Percentiles rank a stretch among this genome's conserved stretches.
These are phyloP conservation scores for Trochalopteron elliotii DNA, from an alignment of 2,113 vertebrate species.

Conservation along the genomic window DNA sequence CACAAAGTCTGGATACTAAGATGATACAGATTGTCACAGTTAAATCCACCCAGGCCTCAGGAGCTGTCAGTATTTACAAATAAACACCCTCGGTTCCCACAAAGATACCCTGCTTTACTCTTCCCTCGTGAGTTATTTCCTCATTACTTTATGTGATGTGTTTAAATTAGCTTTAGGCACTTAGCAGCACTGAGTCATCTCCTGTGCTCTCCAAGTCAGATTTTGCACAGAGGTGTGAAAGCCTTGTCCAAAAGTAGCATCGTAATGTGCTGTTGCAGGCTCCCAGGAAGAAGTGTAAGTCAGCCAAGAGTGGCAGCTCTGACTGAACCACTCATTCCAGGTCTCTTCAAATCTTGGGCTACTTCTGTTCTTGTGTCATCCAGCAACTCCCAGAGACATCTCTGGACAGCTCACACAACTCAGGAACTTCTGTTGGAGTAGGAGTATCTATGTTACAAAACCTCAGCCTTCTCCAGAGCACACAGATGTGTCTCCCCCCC, in stretches of 20 bases:
- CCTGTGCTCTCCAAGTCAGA: neutral
- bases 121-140: neutral
- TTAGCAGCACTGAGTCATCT: neutral
- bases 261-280: fast-evolving
- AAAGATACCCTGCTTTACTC: neutral
- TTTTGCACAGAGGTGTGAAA: neutral
- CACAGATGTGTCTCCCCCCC: neutral
- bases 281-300: neutral
- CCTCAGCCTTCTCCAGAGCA: neutral
- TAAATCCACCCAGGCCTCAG: neutral
- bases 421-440: neutral
- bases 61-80: neutral
- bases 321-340: neutral
- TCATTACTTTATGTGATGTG: neutral
- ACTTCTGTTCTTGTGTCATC: neutral
- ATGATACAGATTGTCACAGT: neutral
- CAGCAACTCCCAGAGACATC: neutral
- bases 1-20: neutral
- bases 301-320: neutral
- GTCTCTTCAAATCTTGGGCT: neutral
- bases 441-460: neutral
- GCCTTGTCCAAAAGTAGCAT: neutral
- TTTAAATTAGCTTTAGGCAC: neutral
- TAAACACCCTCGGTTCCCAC: neutral
- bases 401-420: neutral